Evolutionary conservation across 2,113 vertebrate genomes (phyloP), one percentile per base, ranked within the genome.

Genomic region (Grammomys dolichurus): DNA sequence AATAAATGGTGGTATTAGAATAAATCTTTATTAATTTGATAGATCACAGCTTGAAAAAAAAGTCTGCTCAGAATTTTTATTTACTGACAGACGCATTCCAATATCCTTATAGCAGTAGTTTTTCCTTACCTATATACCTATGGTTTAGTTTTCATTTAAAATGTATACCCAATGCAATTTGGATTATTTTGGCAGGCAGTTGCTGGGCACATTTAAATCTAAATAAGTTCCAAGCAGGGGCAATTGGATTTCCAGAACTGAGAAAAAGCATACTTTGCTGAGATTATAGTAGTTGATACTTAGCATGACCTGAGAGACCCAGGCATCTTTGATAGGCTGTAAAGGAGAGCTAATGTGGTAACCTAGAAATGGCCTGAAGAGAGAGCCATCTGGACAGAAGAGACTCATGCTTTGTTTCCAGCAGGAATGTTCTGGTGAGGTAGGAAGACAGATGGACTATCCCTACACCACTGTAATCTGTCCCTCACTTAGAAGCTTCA

Each of bases 291-390:
- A 51, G 13, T 69, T 80, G 60, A 20, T 43, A 84, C 48, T 31
- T 89, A 78, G 26, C 20, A 20, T 92, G 17, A 28, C 75, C 70
- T 22, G 69, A 70, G 94, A 97, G 70, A 96, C 31, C 10, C 54
- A 84, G 48, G 48, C 20, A 63, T 94, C 65, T 90, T 88, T 72
- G 80, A 80, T 54, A 94, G 90, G 89, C 58, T 80, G 2, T 84
- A 76, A 93, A 91, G 40, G 91, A 80, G 43, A 89, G 81, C 26
- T 97, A 76, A 40, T 60, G 4, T 94, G 46, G 24, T 86, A 60
- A 89, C 60, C 24, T 54, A 86, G 88, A 93, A 94, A 95, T 95
- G 85, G n/a, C 72, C 43, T 96, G 51, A 94, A 93, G 90, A 80
- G 72, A 84, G 72, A 90, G 56, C 70, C 95, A 75, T 94, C 87